These are phyloP conservation scores for Cryptocephalus moraei DNA, from an alignment of 2,888 invertebrate species.

Conservation along the genomic window DNA sequence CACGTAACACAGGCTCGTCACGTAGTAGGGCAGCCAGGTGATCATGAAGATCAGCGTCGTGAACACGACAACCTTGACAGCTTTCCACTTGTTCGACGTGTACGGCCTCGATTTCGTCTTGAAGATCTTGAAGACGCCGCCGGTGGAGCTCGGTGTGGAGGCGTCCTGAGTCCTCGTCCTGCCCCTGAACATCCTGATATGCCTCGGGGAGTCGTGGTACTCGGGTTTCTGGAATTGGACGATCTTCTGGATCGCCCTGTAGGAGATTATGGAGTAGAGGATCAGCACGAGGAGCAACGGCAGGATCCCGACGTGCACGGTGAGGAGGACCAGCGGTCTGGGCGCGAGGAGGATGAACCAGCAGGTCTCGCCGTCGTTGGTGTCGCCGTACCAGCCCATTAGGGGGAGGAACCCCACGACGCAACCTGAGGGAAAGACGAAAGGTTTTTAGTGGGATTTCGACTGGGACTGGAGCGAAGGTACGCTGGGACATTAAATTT, in stretches of 20 bases:
- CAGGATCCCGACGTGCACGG: conserved; percentile 44
- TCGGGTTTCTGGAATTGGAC: conserved; percentile 27
- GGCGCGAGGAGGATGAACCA: conserved; percentile 50
- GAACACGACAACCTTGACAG: conserved; percentile 50
- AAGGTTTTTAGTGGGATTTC: conserved; percentile 5
- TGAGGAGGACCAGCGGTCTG: conserved; percentile 43
- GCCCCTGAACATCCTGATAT: conserved; percentile 1
- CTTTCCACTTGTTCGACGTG: conserved; percentile 47
- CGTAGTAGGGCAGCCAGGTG: conserved; percentile 55
- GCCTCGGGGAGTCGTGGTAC: neutral
- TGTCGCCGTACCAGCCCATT: conserved; percentile 47
- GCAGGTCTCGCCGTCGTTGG: conserved; percentile 44
- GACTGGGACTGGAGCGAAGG: too few species aligned
- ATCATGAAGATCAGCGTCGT: conserved; percentile 50
- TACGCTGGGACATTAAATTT: too few species aligned
- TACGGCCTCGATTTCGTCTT: conserved; percentile 7
- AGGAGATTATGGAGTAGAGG: conserved; percentile 49
- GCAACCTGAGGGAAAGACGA: conserved; percentile 35
- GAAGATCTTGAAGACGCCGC: neutral
- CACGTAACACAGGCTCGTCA: conserved; percentile 45
- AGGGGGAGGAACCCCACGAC: conserved; percentile 49
- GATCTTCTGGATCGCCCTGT: conserved; percentile 47
- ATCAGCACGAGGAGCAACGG: conserved; percentile 40
- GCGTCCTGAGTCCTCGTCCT: neutral
- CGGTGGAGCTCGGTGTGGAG: neutral